phyloP scores from a whole-genome alignment of 1,140 invertebrate species.

The Schmidtea mediterranea region DNA sequence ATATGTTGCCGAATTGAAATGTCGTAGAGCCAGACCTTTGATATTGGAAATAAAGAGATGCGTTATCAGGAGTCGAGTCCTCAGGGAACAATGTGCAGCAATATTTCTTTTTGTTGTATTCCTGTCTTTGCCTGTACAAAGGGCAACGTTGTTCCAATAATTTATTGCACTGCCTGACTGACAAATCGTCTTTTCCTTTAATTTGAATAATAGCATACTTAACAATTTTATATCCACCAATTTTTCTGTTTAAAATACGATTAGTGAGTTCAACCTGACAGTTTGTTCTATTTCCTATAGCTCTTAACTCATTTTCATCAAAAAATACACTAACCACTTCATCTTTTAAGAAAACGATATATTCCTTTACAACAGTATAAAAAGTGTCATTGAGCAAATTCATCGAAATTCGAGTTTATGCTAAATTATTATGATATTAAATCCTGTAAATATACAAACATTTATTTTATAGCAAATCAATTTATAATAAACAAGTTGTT shows the following conservation, averaged over 20 bases:
- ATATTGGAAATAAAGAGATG: background rate
- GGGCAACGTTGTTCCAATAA: background rate
- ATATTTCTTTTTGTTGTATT: background rate
- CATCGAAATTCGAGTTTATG: too few species aligned
- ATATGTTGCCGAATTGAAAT: background rate
- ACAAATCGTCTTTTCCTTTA: background rate
- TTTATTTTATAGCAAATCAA: too few species aligned
- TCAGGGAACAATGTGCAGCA: background rate
- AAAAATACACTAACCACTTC: background rate
- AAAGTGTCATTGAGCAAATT: too few species aligned
- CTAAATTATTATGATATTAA: too few species aligned
- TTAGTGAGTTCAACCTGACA: background rate
- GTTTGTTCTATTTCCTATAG: background rate
- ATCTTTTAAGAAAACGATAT: background rate
- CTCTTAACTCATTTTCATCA: background rate
- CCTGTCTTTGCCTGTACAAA: background rate
- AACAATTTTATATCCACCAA: background rate
- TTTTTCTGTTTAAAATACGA: background rate
- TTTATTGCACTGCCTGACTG: background rate
- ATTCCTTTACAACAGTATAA: background rate
- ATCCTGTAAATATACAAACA: too few species aligned
- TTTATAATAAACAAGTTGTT: too few species aligned
- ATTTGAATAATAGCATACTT: background rate
- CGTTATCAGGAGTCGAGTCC: background rate
- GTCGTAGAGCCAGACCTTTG: background rate